These are phyloP conservation scores for Trachymyrmex septentrionalis DNA, from an alignment of 1,140 invertebrate species.

Conservation along the genomic window DNA sequence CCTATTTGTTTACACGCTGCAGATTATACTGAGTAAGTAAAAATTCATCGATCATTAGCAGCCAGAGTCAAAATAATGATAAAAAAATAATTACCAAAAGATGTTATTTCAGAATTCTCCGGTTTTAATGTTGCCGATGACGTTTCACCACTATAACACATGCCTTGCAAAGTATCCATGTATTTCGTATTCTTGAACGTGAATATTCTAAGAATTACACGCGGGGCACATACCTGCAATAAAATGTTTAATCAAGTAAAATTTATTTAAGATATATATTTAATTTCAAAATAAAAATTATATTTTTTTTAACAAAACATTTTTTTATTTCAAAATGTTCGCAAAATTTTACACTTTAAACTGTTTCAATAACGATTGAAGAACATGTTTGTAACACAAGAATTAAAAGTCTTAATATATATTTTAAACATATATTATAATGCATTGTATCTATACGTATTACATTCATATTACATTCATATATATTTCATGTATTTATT, in stretches of 20 bases:
- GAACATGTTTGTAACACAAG: too few species aligned
- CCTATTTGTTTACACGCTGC: too few species aligned
- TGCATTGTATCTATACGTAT: too few species aligned
- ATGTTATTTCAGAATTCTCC: conserved; percentile 57
- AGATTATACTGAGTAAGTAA: neutral
- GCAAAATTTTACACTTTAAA: too few species aligned
- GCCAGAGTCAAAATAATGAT: neutral
- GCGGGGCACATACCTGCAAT: conserved; percentile 78
- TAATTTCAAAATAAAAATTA: too few species aligned
- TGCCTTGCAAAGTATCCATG: conserved; percentile 74
- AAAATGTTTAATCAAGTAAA: neutral
- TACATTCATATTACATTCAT: too few species aligned
- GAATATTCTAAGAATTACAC: conserved; percentile 65
- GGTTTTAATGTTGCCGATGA: conserved; percentile 4
- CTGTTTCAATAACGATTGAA: neutral
- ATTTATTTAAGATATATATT: too few species aligned
- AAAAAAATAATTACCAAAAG: conserved; percentile 58
- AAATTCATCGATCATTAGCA: neutral
- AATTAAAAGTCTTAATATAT: too few species aligned
- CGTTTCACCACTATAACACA: conserved; percentile 72
- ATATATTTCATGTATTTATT: too few species aligned
- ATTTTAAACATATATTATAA: too few species aligned
- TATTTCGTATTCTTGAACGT: neutral
- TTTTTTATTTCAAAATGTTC: too few species aligned
- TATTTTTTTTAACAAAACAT: too few species aligned